Evolutionary conservation across 2,797 vertebrate genomes (phyloP), one percentile per base, ranked within the genome.

Genomic region (Lophotriccus pileatus): DNA sequence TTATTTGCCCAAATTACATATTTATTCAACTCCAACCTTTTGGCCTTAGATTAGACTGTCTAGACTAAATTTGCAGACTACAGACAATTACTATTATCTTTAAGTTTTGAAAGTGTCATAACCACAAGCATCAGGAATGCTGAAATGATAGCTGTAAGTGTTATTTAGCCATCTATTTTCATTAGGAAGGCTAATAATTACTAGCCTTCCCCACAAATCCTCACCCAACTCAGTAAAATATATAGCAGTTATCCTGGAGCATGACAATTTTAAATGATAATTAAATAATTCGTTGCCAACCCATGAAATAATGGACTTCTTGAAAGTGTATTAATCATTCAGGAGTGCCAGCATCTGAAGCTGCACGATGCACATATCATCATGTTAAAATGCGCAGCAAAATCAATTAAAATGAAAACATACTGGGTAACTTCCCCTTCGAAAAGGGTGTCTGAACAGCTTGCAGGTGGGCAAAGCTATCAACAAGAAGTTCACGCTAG

Each of bases 11-110:
- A 91, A 95, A 94, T 90, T 47, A 84, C 6, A 10, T 81, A 91
- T 91, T 92, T 84, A 81, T 89, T 84, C 68, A 89, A 70, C 68
- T 93, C 55, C 82, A 93, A 92, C 79, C 89, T 91, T 91, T 49
- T 84, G 79, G 87, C 76, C 79, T 67, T 47, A 91, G 76, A 91
- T 87, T 91, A 89, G 50, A 72, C 73, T 34, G 87, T 94, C 89
- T 94, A 95, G 93, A 95, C 82, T 84, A 17, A 66, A 86, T 93
- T 85, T 39, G 36, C 39, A 69, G 62, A 56, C 84, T 88, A 63
- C 21, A 93, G 85, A 88, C 74, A 90, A 87, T 84, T 59, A 68
- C 43, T 39, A 90, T 64, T 37, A 94, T 73, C 82, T 89, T 73
- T 44, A 80, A 69, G 50, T 92, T 92, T 69, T 87, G 21, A 25